Evolutionary conservation across 2,888 invertebrate genomes (phyloP), one percentile per base, ranked within the genome.

Genomic region (Dexiosoma caninum): DNA sequence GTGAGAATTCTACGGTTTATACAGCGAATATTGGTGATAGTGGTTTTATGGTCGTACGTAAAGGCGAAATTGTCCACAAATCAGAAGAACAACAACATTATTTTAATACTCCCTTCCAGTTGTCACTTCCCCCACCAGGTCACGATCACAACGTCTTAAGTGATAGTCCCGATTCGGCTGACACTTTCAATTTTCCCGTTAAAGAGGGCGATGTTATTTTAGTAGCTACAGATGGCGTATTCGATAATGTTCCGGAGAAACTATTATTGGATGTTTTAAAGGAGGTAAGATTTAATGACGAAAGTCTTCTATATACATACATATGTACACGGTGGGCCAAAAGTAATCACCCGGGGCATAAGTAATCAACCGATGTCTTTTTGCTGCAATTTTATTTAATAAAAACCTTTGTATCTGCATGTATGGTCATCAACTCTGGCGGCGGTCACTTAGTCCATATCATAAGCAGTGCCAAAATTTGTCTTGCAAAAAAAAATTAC

Each of bases 11-110:
- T 88, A 95, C 95, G 84, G 93, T 99, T 88, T 97, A 98, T 87
- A 96, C 98, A 12, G 98, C 98, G 64, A 99, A 99, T 91, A 96
- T 99, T 85, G 99, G 99, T n/a, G 99, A 99, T 91, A 98, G 98
- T 88, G 99, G 99, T 12, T 98, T 97, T 91, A 95, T 98, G 92
- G 95, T 99, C 66, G 95, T 97, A 71, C 93, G 98, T 21, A 93
- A 93, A 62, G 97, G 97, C 19, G 93, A 94, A 85, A 94, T 99
- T 19, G 95, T 99, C 27, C 96, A 97, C 89, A 94, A 96, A 82
- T 98, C 98, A 4, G 96, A 96, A 86, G 99, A 99, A 89, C 99
- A 99, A 88, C 98, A 98, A 87, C 99, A 99, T 91, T 98, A 98
- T 91, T 99, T 99, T 91, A 99, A 99, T 91, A 98, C 99, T 42